Base-by-base conservation (phyloP, 2,797 vertebrate genomes). In the Telmatherina bonti region DNA sequence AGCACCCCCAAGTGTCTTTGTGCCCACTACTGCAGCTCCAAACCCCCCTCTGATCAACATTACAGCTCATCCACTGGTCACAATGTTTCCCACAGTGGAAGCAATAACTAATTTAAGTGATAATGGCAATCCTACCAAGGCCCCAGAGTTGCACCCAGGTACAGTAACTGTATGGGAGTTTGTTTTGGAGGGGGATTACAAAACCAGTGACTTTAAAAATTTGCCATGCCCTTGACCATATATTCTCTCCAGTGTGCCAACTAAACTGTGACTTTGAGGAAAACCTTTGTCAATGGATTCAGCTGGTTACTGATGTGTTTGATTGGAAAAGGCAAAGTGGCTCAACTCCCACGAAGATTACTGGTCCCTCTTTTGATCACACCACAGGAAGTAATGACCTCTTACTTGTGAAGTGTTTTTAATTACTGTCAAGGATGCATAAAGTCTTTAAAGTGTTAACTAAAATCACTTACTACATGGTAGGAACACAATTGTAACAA, bases 301-400 rank as follows among this genome's bases (percentile, higher is more conserved):
- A 94, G 57, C 10, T 86, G 52, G 10, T 70, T 1, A 61, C 89
- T 3, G 91, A 93, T 38, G 88, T 60, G 41, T 92, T 93, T 87
- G 90, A 94, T 22, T 94, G 93, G 92, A 93, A 84, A 20, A 83
- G 90, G 58, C 72, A 82, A 7, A 83, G 38, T 29, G 91, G 90
- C 56, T 75, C 89, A 64, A 92, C 91, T 20, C 83, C 88, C 6
- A 90, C 92, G 2, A 2, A 26, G 10, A 72, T 68, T 59, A 93
- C 89, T 0, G 92, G 91, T 5, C 91, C 91, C 0, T 85, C 88
- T 2, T 86, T 79, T 63, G 92, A 93, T 75, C 92, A 93, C 85
- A 93, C 91, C 22, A 90, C 78, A 6, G 90, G 87, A 90, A 80
- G 92, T 93, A 84, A 73, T 56, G 5, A 65, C 2, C 36, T 12